A percentile compares a stretch with the other conserved stretches of the same genome.
Evolutionary conservation across 2,888 invertebrate species (phyloP).

Genomic region (Agrochola litura): DNA sequence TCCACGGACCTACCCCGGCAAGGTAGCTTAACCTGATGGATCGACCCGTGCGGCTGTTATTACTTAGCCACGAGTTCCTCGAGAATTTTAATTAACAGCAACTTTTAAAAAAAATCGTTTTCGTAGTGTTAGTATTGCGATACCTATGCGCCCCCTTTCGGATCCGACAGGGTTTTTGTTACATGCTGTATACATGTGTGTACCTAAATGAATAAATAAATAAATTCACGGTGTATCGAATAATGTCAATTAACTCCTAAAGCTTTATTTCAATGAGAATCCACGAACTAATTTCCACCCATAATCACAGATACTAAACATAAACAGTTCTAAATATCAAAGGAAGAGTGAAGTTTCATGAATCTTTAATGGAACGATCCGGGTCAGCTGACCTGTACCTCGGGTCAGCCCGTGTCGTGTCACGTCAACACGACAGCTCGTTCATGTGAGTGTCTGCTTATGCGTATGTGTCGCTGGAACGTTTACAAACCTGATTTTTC

Average conservation of each 20-base stretch:
- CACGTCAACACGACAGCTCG: slow-evolving; percentile 15
- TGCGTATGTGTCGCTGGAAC: neutral
- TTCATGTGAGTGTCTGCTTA: slow-evolving; percentile 21
- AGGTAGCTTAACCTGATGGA: too few species aligned
- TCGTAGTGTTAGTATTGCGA: too few species aligned
- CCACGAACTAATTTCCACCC: neutral
- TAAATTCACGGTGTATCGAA: neutral
- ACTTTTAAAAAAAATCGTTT: too few species aligned
- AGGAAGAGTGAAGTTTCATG: slow-evolving; percentile 60
- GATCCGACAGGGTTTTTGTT: too few species aligned
- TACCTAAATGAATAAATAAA: too few species aligned
- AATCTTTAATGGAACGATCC: slow-evolving; percentile 73
- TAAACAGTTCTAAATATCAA: slow-evolving; percentile 47
- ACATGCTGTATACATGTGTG: too few species aligned
- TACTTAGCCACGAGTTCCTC: too few species aligned
- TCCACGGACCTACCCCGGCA: too few species aligned
- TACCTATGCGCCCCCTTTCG: too few species aligned
- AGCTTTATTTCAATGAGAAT: neutral
- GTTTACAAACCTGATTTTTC: neutral
- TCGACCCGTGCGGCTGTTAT: too few species aligned
- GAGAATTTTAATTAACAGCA: too few species aligned
- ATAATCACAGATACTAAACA: neutral
- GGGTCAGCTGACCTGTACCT: slow-evolving; percentile 70
- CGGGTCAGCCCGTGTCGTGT: slow-evolving; percentile 58
- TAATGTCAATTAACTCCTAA: neutral